These are phyloP conservation scores for Mycogona germanica DNA, from an alignment of 2,888 invertebrate genomes.

Conservation along the genomic window DNA sequence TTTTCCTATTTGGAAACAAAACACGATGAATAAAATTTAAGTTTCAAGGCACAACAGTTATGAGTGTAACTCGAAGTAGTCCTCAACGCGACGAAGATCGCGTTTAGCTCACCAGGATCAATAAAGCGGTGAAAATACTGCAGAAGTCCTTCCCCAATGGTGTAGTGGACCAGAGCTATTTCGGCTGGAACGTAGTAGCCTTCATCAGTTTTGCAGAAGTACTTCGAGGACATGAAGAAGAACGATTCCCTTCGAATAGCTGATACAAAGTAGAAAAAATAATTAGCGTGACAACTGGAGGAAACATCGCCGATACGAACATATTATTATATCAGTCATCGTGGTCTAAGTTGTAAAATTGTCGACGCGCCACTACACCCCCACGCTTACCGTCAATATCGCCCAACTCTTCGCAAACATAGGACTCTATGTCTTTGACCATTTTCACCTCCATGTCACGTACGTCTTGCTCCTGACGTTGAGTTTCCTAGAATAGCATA, in stretches of 20 bases:
- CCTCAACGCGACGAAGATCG: not conserved
- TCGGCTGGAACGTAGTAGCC: conserved; percentile 28
- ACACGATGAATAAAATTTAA: not conserved
- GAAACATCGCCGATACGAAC: not conserved
- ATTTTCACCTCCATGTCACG: not conserved
- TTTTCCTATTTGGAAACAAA: not conserved
- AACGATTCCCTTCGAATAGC: conserved; percentile 19
- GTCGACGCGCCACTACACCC: too few species aligned
- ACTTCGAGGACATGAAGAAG: conserved; percentile 29
- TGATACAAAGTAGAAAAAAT: not conserved
- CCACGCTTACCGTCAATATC: not conserved
- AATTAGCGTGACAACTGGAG: not conserved
- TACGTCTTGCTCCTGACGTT: not conserved
- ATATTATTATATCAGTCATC: not conserved
- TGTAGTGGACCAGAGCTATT: conserved; percentile 29
- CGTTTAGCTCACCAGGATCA: conserved; percentile 26
- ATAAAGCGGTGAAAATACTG: conserved; percentile 28
- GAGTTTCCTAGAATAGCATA: not conserved
- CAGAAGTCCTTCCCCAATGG: conserved; percentile 28
- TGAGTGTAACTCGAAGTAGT: not conserved
- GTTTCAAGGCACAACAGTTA: not conserved
- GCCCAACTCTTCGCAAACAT: too few species aligned
- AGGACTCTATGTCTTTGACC: not conserved
- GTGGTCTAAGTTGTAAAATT: not conserved
- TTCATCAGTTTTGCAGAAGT: conserved; percentile 28